phyloP scores from a whole-genome alignment of 2,797 vertebrate species.

The Falco novaeseelandiae region DNA sequence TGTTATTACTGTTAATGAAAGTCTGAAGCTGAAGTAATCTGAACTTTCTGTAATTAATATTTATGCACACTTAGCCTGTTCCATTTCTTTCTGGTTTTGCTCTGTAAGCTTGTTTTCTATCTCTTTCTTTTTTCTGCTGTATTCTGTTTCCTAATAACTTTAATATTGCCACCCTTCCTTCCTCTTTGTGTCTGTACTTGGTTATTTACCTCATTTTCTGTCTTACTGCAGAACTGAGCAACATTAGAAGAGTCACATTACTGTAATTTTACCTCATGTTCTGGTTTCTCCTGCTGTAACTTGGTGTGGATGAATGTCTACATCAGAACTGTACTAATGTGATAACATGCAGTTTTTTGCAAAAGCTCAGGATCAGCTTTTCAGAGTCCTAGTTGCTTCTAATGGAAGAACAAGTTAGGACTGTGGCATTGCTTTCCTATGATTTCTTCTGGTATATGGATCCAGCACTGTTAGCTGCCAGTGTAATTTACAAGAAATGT shows the following conservation, averaged over 20 bases:
- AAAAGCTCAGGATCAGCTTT: neutral
- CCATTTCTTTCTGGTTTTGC: neutral
- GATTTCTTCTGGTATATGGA: neutral
- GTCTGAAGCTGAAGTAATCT: neutral
- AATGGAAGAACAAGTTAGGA: neutral
- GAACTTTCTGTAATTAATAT: neutral
- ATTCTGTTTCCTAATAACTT: neutral
- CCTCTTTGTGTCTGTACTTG: neutral
- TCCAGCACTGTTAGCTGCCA: neutral
- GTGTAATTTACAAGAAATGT: neutral
- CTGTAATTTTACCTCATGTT: neutral
- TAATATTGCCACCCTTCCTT: neutral
- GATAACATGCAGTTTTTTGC: neutral
- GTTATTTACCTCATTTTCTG: neutral
- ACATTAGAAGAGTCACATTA: neutral
- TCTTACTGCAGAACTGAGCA: neutral
- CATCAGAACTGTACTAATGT: neutral
- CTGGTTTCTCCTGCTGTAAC: neutral
- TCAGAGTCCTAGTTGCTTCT: neutral
- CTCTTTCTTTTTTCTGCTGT: neutral
- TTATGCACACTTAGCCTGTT: neutral
- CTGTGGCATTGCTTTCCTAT: neutral
- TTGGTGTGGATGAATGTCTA: neutral
- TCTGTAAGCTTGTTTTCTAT: neutral
- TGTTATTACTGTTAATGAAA: neutral